phyloP scores from a whole-genome alignment of 2,113 vertebrate genomes.

The Parus major region DNA sequence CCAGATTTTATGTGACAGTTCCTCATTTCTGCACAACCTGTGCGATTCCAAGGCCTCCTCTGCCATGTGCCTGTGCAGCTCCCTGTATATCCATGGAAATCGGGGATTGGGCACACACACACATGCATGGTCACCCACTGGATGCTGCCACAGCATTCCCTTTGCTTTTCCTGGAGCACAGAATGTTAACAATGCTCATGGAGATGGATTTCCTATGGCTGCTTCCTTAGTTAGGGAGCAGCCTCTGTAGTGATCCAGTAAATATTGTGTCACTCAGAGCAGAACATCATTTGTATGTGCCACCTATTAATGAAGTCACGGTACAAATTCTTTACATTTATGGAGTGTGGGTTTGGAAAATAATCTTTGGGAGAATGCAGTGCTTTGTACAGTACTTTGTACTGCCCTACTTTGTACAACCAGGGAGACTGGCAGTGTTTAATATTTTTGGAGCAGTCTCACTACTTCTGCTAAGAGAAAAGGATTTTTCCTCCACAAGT shows the following conservation, averaged over 20 bases:
- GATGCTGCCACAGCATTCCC: neutral
- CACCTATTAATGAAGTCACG: neutral
- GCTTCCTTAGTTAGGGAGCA: neutral
- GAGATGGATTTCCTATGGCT: neutral
- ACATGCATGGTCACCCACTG: neutral
- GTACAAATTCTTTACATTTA: neutral
- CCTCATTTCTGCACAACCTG: conserved; percentile 3
- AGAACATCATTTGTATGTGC: neutral
- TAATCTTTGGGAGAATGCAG: neutral
- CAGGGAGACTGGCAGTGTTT: neutral
- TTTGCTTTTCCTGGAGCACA: neutral
- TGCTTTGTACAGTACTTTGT: neutral
- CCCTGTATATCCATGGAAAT: neutral
- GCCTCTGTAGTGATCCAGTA: neutral
- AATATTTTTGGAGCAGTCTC: neutral
- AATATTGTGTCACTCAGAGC: neutral
- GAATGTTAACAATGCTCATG: neutral
- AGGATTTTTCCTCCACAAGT: neutral
- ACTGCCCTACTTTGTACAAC: neutral
- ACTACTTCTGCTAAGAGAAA: neutral
- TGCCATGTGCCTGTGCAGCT: neutral
- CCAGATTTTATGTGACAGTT: conserved; percentile 61
- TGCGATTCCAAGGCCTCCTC: neutral
- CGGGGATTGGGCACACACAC: neutral
- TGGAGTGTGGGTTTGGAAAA: neutral